Evolutionary conservation across 1,140 invertebrate genomes (phyloP), one percentile per base, ranked within the genome.

Genomic region (Neocloeon triangulifer): DNA sequence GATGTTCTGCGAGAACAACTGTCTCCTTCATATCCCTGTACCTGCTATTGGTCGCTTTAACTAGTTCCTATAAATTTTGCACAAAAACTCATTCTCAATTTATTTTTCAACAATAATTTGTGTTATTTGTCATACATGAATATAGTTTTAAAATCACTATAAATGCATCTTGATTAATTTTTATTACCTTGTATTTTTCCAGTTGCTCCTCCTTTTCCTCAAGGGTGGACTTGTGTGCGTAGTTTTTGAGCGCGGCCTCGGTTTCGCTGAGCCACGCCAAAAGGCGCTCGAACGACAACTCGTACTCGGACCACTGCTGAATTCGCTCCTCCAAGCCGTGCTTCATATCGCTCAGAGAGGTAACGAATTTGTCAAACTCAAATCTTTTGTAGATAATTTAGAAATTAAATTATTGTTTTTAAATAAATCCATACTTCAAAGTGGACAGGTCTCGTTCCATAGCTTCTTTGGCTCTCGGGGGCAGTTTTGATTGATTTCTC

Each of bases 121-220:
- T n/a, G 23, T 36, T 27, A 20, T 23, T 26, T 20, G 27, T 12
- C 16, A 36, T 36, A 16, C 15, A 13, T 26, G 10, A 5, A 37
- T 16, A 34, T 22, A 36, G 16, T 34, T 34, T n/a, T n/a, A n/a
- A n/a, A n/a, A n/a, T n/a, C n/a, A n/a, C n/a, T n/a, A n/a, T n/a
- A n/a, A n/a, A n/a, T n/a, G n/a, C n/a, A n/a, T n/a, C n/a, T n/a
- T n/a, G n/a, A n/a, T n/a, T n/a, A n/a, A n/a, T n/a, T n/a, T n/a
- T 15, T 2, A 50, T 54, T 62, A 85, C 82, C 69, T 85, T 76
- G 54, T 86, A 95, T 53, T 75, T 82, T 41, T 75, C 71, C 1
- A 85, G 57, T 46, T 91, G 85, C 39, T 88, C 80, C 36, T 78
- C 63, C 50, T 94, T 94, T 43, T 92, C 85, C 43, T 89, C 77